phyloP scores from a whole-genome alignment of 2,888 invertebrate species.

The Eristalis arbustorum region DNA sequence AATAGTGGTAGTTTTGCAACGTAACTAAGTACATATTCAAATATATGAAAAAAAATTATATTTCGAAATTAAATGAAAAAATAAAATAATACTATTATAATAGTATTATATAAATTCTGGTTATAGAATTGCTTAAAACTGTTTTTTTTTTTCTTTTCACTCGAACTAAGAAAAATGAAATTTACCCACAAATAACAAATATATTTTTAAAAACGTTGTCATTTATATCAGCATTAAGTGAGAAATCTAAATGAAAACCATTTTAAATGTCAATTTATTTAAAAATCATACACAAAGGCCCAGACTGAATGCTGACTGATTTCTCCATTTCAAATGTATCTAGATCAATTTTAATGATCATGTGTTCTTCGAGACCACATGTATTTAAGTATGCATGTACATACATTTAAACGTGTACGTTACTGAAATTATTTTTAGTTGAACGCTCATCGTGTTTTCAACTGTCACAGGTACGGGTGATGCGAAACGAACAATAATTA shows the following conservation, averaged over 20 bases:
- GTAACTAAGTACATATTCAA: too few relatives aligned
- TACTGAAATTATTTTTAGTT: constrained; percentile 62
- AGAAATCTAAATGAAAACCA: constrained; percentile 39
- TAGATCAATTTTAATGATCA: constrained; percentile 68
- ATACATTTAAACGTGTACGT: constrained; percentile 7
- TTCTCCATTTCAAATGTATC: constrained; percentile 51
- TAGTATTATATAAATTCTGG: background rate
- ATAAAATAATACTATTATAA: too few relatives aligned
- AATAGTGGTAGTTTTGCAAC: too few relatives aligned
- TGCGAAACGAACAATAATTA: constrained; percentile 71
- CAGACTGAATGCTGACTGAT: constrained; percentile 56
- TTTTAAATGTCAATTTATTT: constrained; percentile 49
- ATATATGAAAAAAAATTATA: too few relatives aligned
- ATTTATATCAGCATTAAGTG: constrained; percentile 40
- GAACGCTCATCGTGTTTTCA: constrained; percentile 56
- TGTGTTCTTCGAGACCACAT: constrained; percentile 14
- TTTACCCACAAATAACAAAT: constrained; percentile 8
- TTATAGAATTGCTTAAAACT: background rate
- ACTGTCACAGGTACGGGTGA: constrained; percentile 69
- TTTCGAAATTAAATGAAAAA: too few relatives aligned
- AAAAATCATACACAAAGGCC: constrained; percentile 15
- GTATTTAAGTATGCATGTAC: background rate
- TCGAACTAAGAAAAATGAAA: background rate
- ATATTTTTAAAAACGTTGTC: constrained; percentile 46
- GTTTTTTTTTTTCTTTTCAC: background rate